These are phyloP conservation scores for Brachionus plicatilis DNA, from an alignment of 1,140 invertebrate species.

Conservation along the genomic window DNA sequence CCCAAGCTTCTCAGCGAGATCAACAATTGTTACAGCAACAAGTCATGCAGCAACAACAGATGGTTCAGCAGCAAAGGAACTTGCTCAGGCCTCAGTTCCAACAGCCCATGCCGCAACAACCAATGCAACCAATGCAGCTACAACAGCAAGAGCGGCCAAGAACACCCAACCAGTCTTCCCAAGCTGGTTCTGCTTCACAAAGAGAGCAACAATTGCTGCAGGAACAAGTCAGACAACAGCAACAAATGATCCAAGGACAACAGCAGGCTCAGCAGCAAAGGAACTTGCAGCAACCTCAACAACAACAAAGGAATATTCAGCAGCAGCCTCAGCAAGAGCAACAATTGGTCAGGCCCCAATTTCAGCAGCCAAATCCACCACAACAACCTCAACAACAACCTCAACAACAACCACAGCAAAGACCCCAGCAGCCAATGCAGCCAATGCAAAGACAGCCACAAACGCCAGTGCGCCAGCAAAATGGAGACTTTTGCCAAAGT, in stretches of 20 bases:
- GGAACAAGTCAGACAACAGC: neutral
- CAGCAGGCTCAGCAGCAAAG: neutral
- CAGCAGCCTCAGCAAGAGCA: neutral
- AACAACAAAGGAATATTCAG: neutral
- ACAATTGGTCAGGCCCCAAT: neutral
- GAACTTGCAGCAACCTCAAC: neutral
- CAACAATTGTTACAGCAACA: conserved; percentile 6
- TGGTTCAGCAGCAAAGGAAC: neutral
- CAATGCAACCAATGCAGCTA: neutral
- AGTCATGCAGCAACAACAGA: neutral
- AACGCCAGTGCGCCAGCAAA: conserved; percentile 8
- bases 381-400: neutral
- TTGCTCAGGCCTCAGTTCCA: neutral
- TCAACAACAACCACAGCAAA: neutral
- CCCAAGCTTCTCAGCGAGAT: neutral
- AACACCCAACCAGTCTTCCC: neutral
- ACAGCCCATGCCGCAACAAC: neutral
- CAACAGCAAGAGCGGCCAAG: neutral
- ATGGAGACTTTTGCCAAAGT: neutral
- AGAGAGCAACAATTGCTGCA: neutral
- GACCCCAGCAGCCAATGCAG: neutral
- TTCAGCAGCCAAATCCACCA: neutral
- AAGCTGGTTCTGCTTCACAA: neutral
- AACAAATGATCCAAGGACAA: neutral
- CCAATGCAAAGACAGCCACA: neutral